Evolutionary conservation across 1,140 invertebrate species (phyloP).

Genomic region (Coelopa frigida): DNA sequence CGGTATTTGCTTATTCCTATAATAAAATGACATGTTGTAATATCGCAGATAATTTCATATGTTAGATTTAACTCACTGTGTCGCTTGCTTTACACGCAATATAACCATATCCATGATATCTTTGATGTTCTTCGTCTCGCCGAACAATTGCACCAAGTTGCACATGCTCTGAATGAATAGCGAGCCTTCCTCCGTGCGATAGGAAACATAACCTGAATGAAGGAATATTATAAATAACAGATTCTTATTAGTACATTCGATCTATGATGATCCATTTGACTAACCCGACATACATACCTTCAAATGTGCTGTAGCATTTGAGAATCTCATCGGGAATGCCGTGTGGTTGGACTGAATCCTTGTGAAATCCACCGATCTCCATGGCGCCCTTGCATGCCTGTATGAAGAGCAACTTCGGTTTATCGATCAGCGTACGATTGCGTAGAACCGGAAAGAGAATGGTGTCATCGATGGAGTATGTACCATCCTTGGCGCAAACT

Average conservation of each 20-base stretch:
- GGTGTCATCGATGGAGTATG: slow-evolving; percentile 32
- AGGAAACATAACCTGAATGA: slow-evolving; percentile 29
- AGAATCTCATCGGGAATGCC: slow-evolving; percentile 32
- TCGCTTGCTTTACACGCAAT: slow-evolving; percentile 18
- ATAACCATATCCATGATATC: slow-evolving; percentile 14
- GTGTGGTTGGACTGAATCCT: slow-evolving; percentile 20
- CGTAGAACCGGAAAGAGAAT: slow-evolving; percentile 32
- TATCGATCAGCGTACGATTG: slow-evolving; percentile 26
- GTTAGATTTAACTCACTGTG: slow-evolving; percentile 20
- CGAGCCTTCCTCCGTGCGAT: slow-evolving; percentile 29
- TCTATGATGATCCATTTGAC: neutral
- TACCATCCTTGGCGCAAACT: slow-evolving; percentile 29
- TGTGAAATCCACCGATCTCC: slow-evolving; percentile 24
- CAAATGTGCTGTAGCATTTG: slow-evolving; percentile 41
- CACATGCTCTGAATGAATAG: slow-evolving; percentile 36
- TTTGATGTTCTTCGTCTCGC: slow-evolving; percentile 16
- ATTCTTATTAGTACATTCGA: slow-evolving; percentile 3
- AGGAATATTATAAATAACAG: neutral
- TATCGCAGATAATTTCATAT: neutral
- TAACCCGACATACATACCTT: slow-evolving; percentile 15
- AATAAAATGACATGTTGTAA: slow-evolving; percentile 2
- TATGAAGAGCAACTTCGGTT: slow-evolving; percentile 38
- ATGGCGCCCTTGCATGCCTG: slow-evolving; percentile 35
- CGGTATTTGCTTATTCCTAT: slow-evolving; percentile 31
- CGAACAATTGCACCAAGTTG: slow-evolving; percentile 19